Conservation (phyloP, 2,113 vertebrate genomes). For the Cheilinus undulatus region DNA sequence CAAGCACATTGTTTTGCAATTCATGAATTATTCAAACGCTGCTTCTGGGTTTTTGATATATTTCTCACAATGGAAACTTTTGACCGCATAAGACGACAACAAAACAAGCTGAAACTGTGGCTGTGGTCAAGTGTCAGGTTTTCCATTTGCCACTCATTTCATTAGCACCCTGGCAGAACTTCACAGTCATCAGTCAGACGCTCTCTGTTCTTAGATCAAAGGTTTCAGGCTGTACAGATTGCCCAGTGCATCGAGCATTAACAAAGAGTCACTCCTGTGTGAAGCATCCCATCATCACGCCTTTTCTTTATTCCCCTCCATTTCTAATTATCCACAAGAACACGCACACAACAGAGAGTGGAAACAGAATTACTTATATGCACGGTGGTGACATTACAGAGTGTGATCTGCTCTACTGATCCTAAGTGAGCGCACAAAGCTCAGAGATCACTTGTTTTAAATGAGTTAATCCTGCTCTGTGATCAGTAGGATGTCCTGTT, state of each 20-base stretch:
- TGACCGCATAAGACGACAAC: slow-evolving; percentile 44
- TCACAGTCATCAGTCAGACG: slow-evolving; percentile 42
- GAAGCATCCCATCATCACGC: slow-evolving; percentile 7
- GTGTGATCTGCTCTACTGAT: slow-evolving; percentile 47
- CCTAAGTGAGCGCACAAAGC: slow-evolving; percentile 28
- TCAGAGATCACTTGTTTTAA: slow-evolving; percentile 25
- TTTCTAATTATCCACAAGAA: slow-evolving; percentile 65
- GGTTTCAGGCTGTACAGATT: slow-evolving; percentile 34
- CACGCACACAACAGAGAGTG: slow-evolving; percentile 8
- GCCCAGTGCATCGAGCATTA: slow-evolving; percentile 16
- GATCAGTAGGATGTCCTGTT: slow-evolving; percentile 36
- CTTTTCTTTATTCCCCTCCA: slow-evolving; percentile 39
- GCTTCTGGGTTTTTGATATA: slow-evolving; percentile 51
- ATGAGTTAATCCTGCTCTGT: slow-evolving; percentile 57
- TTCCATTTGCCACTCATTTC: slow-evolving; percentile 40
- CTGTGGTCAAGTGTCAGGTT: slow-evolving; percentile 39
- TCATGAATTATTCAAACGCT: slow-evolving; percentile 74
- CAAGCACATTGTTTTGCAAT: slow-evolving; percentile 58
- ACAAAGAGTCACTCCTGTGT: slow-evolving; percentile 38
- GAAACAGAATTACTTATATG: slow-evolving; percentile 27
- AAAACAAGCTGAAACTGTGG: slow-evolving; percentile 38
- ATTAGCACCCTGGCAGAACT: slow-evolving; percentile 53
- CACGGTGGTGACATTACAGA: slow-evolving; percentile 16
- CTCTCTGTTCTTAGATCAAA: slow-evolving; percentile 61
- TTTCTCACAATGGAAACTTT: slow-evolving; percentile 57